Evolutionary conservation across 2,888 invertebrate genomes (phyloP), one percentile per base, ranked within the genome.

Genomic region (Iphiclides podalirius): DNA sequence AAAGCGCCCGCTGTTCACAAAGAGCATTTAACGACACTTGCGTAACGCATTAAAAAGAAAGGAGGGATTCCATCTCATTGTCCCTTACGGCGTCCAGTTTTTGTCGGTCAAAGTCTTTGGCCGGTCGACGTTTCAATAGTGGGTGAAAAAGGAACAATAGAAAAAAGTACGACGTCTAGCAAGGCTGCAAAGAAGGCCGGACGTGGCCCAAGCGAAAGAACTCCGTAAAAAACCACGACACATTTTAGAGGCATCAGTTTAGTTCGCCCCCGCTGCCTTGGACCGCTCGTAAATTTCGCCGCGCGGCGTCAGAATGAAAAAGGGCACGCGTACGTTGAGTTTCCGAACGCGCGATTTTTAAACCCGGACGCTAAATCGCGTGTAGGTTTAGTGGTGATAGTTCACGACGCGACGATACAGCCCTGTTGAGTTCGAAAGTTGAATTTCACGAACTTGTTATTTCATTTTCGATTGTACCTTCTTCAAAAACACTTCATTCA

Each of bases 171-270:
- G 6, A 68, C 11, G 58, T 55, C 71, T 70, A 66, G 67, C 79
- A 84, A 83, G 20, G 78, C 79, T 77, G 73, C 77, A n/a, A n/a
- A n/a, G n/a, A 75, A 83, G 84, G 83, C 75, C 81, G 82, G 80
- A 78, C 80, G 72, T 67, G 68, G 70, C n/a, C 74, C 79, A 84
- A 87, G 87, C 86, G 85, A 88, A 88, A 85, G 86, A 86, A 85
- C 74, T 85, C 85, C 73, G 80, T 86, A 85, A 87, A 87, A 51
- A 87, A 85, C 76, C 86, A 86, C 87, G 88, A 86, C 88, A 88
- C 87, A 86, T 88, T 88, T 88, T 88, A 85, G 85, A 83, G 85
- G 79, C 86, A 83, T 85, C 87, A 82, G 82, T n/a, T n/a, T n/a
- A n/a, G n/a, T n/a, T n/a, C n/a, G n/a, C n/a, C n/a, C 81, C 86